Evolutionary conservation across 2,888 invertebrate species (phyloP), one percentile per base, ranked within the genome.

Genomic region (Hirudinaria manillensis): DNA sequence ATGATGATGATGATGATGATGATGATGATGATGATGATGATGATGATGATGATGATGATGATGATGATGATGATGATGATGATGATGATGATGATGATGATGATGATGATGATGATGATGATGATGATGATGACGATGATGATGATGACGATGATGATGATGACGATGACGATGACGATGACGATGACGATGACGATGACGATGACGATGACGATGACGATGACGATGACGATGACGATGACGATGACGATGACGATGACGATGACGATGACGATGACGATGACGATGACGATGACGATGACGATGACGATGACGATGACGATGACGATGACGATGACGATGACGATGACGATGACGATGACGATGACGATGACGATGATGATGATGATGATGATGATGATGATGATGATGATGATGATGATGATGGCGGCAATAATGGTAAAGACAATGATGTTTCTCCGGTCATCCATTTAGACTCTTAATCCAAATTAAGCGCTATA

Each of bases 11-110:
- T 65, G 66, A 24, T 27, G 66, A 24, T 65, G 66, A 65, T 65
- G 66, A 65, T 65, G 66, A 65, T 65, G 70, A 70, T 70, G 70
- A 53, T 53, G 72, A 72, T 53, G 55, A 27, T 55, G 55, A 65
- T 65, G 70, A 19, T 70, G 70, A 53, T 72, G 72, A 72, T 34
- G 34, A 13, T 55, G 55, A 70, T 36, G 38, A 55, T 53, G 10
- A 55, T 72, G 70, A 70, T 38, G 38, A 70, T n/a, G 19, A 34
- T 29, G 34, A 36, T 38, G 32, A 36, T 70, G 70, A 6, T 38
- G 70, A 19, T 38, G 0, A 34, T 34, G 70, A 70, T 36, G 16
- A 13, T 19, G 72, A 53, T 55, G 53, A 6, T 72, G 51, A 38
- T 45, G 70, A 70, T 36, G 32, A 27, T 19, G 72, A 29, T 29